phyloP scores from a whole-genome alignment of 2,888 invertebrate genomes.

The Caenorhabditis sp. region DNA sequence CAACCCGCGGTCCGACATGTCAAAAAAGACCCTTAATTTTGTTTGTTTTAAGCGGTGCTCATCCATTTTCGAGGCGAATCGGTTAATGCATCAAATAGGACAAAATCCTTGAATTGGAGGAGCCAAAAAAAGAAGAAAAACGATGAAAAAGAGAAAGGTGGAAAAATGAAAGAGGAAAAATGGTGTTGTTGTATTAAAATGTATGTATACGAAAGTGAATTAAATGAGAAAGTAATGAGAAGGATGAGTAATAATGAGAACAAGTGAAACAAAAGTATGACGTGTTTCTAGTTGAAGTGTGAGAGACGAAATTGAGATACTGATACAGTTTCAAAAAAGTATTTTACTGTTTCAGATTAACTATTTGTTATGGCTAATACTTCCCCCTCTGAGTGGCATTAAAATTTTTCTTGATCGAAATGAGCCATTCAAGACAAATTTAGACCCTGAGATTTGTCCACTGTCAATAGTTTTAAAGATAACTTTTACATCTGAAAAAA shows the following conservation, averaged over 20 bases:
- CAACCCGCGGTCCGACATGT: constrained; percentile 10
- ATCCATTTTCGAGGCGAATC: constrained; percentile 19
- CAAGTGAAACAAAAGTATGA: too few species aligned
- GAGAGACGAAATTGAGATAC: too few species aligned
- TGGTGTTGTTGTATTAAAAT: background rate
- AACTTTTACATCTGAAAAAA: too few species aligned
- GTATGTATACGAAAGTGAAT: background rate
- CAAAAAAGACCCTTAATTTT: constrained; percentile 43
- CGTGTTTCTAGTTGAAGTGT: too few species aligned
- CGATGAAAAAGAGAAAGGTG: background rate
- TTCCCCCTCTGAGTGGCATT: too few species aligned
- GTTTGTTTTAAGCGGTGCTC: constrained; percentile 43
- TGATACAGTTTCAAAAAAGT: too few species aligned
- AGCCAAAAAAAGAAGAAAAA: background rate
- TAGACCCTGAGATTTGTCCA: too few species aligned
- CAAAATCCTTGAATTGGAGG: background rate
- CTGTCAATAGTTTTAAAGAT: too few species aligned
- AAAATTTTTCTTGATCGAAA: too few species aligned
- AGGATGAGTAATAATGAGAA: background rate
- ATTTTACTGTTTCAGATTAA: too few species aligned
- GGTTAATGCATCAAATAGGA: background rate
- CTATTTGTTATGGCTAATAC: too few species aligned
- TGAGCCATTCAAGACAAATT: too few species aligned
- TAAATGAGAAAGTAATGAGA: background rate
- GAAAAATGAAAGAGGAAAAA: background rate